phyloP scores from a whole-genome alignment of 2,113 vertebrate genomes.

The Hucho hucho region DNA sequence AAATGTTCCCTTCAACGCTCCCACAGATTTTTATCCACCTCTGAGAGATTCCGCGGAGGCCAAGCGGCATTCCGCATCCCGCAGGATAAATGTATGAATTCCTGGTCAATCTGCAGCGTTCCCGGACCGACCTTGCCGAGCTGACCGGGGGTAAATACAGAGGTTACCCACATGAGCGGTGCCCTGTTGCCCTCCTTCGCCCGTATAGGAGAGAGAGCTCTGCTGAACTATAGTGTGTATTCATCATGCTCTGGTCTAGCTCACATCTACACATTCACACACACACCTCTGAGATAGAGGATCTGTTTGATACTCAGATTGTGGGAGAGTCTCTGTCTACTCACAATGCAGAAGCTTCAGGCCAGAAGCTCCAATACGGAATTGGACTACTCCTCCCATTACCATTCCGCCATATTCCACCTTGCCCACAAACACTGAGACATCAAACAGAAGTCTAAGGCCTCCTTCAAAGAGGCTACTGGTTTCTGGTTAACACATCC shows the following conservation, averaged over 20 bases:
- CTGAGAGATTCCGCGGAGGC: slow-evolving; percentile 33
- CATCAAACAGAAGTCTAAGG: slow-evolving; percentile 31
- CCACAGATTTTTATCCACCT: slow-evolving; percentile 22
- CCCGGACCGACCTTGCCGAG: not conserved
- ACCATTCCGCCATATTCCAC: slow-evolving; percentile 41
- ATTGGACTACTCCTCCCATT: slow-evolving; percentile 14
- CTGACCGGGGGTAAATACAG: slow-evolving; percentile 28
- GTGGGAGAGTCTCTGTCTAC: not conserved
- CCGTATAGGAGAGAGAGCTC: slow-evolving; percentile 15
- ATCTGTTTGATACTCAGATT: not conserved
- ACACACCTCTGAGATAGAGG: not conserved
- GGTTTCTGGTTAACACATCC: slow-evolving; percentile 52
- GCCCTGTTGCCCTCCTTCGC: not conserved
- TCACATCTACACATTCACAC: not conserved
- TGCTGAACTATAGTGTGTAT: slow-evolving; percentile 7
- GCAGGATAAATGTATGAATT: slow-evolving; percentile 46
- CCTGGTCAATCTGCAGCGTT: slow-evolving; percentile 20
- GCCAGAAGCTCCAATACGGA: not conserved
- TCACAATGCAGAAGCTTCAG: not conserved
- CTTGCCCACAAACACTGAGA: slow-evolving; percentile 22
- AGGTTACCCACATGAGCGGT: not conserved
- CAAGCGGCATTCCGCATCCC: slow-evolving; percentile 27
- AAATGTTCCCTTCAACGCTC: slow-evolving; percentile 67
- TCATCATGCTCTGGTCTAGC: not conserved
- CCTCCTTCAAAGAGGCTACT: slow-evolving; percentile 25